Percentiles rank a stretch among this genome's conserved stretches.
These are phyloP conservation scores for Leptoclinus maculatus DNA, from an alignment of 2,797 vertebrate genomes.

Conservation along the genomic window DNA sequence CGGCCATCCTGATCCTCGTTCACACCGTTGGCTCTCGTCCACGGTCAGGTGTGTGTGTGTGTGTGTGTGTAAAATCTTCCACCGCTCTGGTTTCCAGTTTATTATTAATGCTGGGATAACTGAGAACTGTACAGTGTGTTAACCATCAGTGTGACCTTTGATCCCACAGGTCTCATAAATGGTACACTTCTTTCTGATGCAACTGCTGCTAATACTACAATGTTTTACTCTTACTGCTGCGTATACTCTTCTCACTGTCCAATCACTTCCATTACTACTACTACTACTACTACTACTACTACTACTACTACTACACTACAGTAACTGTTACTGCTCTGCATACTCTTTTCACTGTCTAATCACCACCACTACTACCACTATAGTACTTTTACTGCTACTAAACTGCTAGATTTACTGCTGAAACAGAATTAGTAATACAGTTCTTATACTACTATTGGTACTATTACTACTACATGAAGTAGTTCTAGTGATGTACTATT, in stretches of 20 bases:
- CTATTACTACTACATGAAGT: background rate
- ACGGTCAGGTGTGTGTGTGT: constrained; percentile 34
- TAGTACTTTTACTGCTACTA: background rate
- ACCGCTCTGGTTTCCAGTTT: constrained; percentile 32
- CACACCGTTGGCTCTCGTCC: background rate
- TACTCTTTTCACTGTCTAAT: too few relatives aligned
- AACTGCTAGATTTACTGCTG: background rate
- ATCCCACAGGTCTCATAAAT: background rate
- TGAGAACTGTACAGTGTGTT: background rate
- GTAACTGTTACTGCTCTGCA: too few relatives aligned
- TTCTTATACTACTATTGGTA: background rate
- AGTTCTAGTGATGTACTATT: background rate
- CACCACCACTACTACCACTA: background rate
- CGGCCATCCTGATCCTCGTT: constrained; percentile 59
- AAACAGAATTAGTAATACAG: background rate
- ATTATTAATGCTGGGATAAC: constrained; percentile 37
- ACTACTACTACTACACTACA: too few relatives aligned
- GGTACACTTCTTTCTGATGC: background rate
- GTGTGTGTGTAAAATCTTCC: constrained; percentile 37
- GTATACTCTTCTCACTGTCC: background rate
- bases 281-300: too few relatives aligned
- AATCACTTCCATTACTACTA: background rate
- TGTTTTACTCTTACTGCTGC: background rate
- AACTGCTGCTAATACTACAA: background rate
- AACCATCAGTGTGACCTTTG: constrained; percentile 3